phyloP scores from a whole-genome alignment of 2,797 vertebrate genomes.

The Hemibagrus guttatus region DNA sequence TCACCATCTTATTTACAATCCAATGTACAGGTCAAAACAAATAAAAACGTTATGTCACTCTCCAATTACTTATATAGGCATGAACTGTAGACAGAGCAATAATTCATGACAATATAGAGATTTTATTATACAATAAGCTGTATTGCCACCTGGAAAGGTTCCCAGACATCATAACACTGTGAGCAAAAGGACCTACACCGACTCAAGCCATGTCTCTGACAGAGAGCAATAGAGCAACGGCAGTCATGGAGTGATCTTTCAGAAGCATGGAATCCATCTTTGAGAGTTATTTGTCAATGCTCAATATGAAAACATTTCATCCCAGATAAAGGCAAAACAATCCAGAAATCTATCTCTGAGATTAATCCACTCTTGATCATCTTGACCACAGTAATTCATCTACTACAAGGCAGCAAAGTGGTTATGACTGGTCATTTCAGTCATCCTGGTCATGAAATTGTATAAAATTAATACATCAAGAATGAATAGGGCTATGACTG shows the following conservation, averaged over 20 bases:
- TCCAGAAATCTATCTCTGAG: neutral
- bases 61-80: neutral
- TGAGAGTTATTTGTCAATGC: neutral
- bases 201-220: neutral
- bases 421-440: neutral
- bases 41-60: neutral
- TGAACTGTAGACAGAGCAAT: neutral
- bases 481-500: neutral
- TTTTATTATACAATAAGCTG: slow-evolving; percentile 10
- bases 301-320: neutral
- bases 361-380: neutral
- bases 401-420: neutral
- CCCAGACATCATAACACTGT: neutral
- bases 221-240: neutral
- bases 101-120: neutral
- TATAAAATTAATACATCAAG: neutral
- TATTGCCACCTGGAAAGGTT: neutral
- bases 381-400: neutral
- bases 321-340: neutral
- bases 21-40: neutral
- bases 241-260: neutral
- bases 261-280: slow-evolving; percentile 1
- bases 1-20: neutral
- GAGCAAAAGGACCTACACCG: neutral
- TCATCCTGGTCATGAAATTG: neutral